A percentile compares a stretch with the other conserved stretches of the same genome.
phyloP scores from a whole-genome alignment of 2,888 invertebrate genomes.

The Cephonodes hylas region DNA sequence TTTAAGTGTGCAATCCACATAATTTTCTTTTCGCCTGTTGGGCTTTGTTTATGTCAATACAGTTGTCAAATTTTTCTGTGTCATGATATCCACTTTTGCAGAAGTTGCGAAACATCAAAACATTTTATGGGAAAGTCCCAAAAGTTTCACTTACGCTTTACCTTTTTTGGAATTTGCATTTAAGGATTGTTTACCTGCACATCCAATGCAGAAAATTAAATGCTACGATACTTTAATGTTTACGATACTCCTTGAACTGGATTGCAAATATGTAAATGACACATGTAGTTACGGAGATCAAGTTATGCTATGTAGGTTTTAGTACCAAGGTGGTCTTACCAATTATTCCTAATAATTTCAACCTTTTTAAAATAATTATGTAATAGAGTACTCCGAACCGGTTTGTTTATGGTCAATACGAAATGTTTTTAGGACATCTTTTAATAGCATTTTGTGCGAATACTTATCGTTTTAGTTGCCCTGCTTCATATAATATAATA shows the following conservation, averaged over 20 bases:
- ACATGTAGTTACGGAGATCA: slow-evolving; percentile 33
- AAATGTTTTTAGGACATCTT: background rate
- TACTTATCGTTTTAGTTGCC: background rate
- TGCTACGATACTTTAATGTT: too few species aligned
- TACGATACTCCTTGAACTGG: slow-evolving; percentile 56
- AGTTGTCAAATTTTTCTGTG: background rate
- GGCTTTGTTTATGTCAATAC: background rate
- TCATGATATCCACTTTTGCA: background rate
- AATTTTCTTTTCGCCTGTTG: background rate
- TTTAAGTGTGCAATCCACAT: background rate
- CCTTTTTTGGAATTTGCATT: background rate
- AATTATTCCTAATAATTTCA: slow-evolving; percentile 30
- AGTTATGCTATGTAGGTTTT: slow-evolving; percentile 54
- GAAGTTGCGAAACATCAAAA: background rate
- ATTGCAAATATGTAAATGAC: slow-evolving; percentile 48
- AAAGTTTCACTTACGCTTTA: background rate
- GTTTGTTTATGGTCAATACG: background rate
- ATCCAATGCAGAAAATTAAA: slow-evolving; percentile 12
- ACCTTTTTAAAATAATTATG: slow-evolving; percentile 2
- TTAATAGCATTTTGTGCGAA: background rate
- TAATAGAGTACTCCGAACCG: background rate
- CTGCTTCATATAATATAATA: background rate
- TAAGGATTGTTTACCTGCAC: slow-evolving; percentile 14
- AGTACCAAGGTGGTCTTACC: slow-evolving; percentile 39
- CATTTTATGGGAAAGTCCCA: slow-evolving; percentile 1